Conservation (phyloP, 2,797 vertebrate genomes). For the Macropus fuliginosus region DNA sequence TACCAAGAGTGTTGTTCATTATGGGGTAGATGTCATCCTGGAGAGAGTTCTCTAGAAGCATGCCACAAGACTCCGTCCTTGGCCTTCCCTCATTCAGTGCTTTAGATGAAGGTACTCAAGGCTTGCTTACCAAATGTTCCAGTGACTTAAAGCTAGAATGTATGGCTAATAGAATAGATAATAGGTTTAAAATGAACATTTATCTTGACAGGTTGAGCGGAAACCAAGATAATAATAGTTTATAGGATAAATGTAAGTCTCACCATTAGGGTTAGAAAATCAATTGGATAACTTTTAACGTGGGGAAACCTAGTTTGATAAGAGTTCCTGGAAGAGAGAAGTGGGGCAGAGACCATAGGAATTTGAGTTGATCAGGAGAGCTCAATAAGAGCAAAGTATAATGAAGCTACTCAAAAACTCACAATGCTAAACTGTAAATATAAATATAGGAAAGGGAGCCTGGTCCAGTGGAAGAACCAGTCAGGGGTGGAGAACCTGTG, state of each 20-base stretch:
- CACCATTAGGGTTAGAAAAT: neutral
- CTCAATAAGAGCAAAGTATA: neutral
- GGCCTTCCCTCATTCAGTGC: slow-evolving; percentile 2
- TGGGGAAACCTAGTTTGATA: neutral
- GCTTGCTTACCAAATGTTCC: slow-evolving; percentile 11
- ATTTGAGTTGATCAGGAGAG: neutral
- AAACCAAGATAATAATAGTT: neutral
- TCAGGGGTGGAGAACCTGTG: no score
- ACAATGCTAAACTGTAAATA: neutral
- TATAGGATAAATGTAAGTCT: neutral
- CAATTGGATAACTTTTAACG: neutral
- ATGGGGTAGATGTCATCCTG: neutral
- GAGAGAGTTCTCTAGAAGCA: slow-evolving; percentile 8
- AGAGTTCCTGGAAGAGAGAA: neutral
- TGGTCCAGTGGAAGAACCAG: neutral
- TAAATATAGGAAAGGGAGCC: neutral
- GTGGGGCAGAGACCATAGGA: neutral
- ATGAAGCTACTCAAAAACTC: neutral
- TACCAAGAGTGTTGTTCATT: neutral
- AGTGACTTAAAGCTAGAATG: neutral
- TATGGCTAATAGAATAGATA: slow-evolving; percentile 21
- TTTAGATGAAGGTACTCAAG: slow-evolving; percentile 1
- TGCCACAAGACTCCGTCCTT: slow-evolving; percentile 6
- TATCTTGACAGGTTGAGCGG: neutral
- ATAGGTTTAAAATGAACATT: slow-evolving; percentile 25